These are phyloP conservation scores for Sarcophaga subvicina DNA, from an alignment of 2,888 invertebrate species.

Conservation along the genomic window DNA sequence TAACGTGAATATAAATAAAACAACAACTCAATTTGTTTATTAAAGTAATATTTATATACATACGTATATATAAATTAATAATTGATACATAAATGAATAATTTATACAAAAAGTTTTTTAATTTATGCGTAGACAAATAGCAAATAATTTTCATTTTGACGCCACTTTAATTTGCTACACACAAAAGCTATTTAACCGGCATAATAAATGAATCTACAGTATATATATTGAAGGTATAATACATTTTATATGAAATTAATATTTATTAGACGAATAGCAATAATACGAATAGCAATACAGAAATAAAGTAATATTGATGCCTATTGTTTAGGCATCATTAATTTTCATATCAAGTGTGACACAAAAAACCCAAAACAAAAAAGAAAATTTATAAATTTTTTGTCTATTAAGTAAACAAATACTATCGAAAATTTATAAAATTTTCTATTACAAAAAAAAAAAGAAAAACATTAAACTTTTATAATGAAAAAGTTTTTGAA, in stretches of 20 bases:
- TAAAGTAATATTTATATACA: neutral
- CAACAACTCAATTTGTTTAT: neutral
- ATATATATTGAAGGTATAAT: neutral
- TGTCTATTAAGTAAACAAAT: neutral
- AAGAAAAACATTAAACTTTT: neutral
- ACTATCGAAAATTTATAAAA: neutral
- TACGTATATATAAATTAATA: too few relatives aligned
- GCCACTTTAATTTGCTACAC: neutral
- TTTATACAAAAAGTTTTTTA: neutral
- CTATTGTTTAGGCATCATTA: constrained; percentile 24
- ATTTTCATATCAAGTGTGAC: constrained; percentile 14
- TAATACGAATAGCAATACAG: neutral
- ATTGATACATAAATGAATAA: neutral
- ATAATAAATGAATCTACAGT: neutral
- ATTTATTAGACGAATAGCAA: neutral
- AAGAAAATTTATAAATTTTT: too few relatives aligned
- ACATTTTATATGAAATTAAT: neutral
- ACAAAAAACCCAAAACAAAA: too few relatives aligned
- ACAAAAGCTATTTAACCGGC: constrained; percentile 4
- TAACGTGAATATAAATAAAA: neutral
- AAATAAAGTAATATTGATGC: too few relatives aligned
- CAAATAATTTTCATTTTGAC: neutral
- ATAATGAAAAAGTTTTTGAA: neutral
- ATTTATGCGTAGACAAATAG: constrained; percentile 25
- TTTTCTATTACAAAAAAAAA: neutral